These are phyloP conservation scores for Virgularia gustaviana DNA, from an alignment of 92 coral and sea anemone species.

Conservation along the genomic window DNA sequence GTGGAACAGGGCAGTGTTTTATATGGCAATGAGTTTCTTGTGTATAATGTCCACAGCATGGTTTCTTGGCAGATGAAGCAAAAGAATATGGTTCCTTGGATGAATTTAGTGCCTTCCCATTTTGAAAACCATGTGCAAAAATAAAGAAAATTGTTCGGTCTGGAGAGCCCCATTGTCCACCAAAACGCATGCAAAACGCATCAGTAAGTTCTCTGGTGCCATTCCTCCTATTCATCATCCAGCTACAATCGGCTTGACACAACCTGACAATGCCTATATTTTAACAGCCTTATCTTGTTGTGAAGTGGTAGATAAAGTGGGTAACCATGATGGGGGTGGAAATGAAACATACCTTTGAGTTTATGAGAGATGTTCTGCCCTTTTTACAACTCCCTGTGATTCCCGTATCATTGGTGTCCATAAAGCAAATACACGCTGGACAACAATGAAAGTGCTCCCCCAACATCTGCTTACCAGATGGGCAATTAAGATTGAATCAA, in stretches of 20 bases:
- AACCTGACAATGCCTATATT: slow-evolving; percentile 3
- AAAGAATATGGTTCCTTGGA: no score
- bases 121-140: background rate
- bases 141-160: background rate
- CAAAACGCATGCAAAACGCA: background rate
- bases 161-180: slow-evolving; percentile 5
- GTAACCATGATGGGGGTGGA: background rate
- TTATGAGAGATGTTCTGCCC: background rate
- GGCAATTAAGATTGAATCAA: background rate
- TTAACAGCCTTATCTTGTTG: slow-evolving; percentile 3
- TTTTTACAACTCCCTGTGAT: background rate
- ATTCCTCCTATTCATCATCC: no score
- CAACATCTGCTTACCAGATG: background rate
- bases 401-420: background rate
- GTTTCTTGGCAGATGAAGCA: no score
- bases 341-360: background rate
- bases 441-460: background rate
- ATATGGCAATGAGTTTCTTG: no score
- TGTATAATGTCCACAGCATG: no score
- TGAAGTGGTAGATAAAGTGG: background rate
- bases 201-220: slow-evolving; percentile 6
- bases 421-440: background rate
- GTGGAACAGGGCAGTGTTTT: slow-evolving; percentile 8
- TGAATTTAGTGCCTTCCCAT: no score
- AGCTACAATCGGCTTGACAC: background rate